Percentiles rank a stretch among this genome's conserved stretches.
Evolutionary conservation across 2,888 invertebrate species (phyloP).

Genomic region (Metacarcinus magister): DNA sequence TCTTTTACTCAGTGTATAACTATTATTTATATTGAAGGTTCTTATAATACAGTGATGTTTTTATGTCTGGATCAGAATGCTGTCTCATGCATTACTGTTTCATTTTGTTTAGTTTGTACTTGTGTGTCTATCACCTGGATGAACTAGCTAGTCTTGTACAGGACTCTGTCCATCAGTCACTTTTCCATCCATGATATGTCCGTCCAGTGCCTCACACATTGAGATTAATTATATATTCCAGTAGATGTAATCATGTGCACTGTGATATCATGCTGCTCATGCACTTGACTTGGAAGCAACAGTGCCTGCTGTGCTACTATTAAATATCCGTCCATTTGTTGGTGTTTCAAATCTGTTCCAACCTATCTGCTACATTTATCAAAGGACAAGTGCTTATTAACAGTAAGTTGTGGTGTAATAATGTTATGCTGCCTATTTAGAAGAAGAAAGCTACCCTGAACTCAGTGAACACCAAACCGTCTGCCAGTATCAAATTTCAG

Average conservation of each 20-base stretch:
- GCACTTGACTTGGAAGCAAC: background rate
- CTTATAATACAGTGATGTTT: background rate
- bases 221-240: background rate
- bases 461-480: too few relatives aligned
- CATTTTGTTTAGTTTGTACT: background rate
- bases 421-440: too few relatives aligned
- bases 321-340: background rate
- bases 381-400: too few relatives aligned
- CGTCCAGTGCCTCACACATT: constrained; percentile 30
- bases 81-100: background rate
- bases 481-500: too few relatives aligned
- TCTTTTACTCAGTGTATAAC: too few relatives aligned
- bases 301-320: background rate
- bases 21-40: background rate
- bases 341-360: background rate
- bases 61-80: background rate
- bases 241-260: background rate
- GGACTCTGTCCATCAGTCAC: background rate
- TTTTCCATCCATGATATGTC: background rate
- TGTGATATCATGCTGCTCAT: constrained; percentile 46
- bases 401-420: too few relatives aligned
- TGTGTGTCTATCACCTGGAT: background rate
- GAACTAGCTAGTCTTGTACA: background rate
- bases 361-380: background rate
- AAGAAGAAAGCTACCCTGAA: too few relatives aligned